A percentile compares a stretch with the other conserved stretches of the same genome.
phyloP scores from a whole-genome alignment of 37 sponge, comb jelly and placozoan genomes.

The Spongilla lacustris region DNA sequence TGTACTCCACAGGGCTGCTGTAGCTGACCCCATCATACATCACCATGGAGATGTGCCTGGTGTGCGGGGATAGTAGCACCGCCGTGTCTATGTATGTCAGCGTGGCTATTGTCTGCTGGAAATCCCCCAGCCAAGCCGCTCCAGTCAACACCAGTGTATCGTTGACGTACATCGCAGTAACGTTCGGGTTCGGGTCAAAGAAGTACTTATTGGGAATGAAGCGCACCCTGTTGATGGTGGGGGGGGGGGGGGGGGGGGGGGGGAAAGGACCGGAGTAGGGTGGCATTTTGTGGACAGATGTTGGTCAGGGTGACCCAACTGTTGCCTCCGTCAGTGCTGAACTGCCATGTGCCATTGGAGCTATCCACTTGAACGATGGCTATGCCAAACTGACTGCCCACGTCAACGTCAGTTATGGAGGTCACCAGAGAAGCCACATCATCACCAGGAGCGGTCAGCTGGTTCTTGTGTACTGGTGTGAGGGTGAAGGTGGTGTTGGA shows the following conservation, averaged over 20 bases:
- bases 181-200: slow-evolving; percentile 60
- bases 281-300: slow-evolving; percentile 58
- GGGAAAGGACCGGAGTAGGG: slow-evolving; percentile 66
- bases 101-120: slow-evolving; percentile 65
- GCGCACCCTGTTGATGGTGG: slow-evolving; percentile 52
- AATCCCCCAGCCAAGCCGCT: slow-evolving; percentile 70
- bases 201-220: slow-evolving; percentile 77
- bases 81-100: slow-evolving; percentile 77
- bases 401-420: slow-evolving; percentile 75
- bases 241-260: no score
- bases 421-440: slow-evolving; percentile 46
- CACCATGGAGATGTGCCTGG: slow-evolving; percentile 39
- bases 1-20: slow-evolving; percentile 16
- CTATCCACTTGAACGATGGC: slow-evolving; percentile 71
- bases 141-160: slow-evolving; percentile 59
- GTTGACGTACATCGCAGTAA: slow-evolving; percentile 35
- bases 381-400: slow-evolving; percentile 59
- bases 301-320: slow-evolving; percentile 59
- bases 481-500: slow-evolving; percentile 52
- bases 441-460: slow-evolving; percentile 61
- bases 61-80: slow-evolving; percentile 65
- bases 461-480: slow-evolving; percentile 67
- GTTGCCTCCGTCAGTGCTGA: slow-evolving; percentile 57
- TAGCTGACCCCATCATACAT: slow-evolving; percentile 61
- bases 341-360: slow-evolving; percentile 83